Evolutionary conservation across 1,140 invertebrate species (phyloP).

Genomic region (Scaptomyza pallida): DNA sequence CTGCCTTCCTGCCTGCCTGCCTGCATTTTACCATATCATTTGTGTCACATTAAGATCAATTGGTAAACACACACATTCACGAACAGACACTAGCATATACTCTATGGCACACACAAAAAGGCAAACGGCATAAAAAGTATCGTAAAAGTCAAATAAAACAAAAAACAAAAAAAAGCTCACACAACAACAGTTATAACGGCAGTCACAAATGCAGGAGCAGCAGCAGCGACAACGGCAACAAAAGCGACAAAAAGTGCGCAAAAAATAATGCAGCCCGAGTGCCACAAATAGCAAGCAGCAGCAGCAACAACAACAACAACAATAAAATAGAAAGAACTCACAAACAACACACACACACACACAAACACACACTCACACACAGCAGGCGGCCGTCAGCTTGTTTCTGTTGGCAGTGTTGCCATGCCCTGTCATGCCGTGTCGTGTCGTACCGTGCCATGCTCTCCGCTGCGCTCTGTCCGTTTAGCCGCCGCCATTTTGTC

Average conservation of each 20-base stretch:
- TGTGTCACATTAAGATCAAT: constrained; percentile 84
- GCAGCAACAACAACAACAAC: constrained; percentile 23
- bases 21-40: constrained; percentile 82
- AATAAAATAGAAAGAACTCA: constrained; percentile 38
- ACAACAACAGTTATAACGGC: constrained; percentile 44
- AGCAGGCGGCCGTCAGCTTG: constrained; percentile 64
- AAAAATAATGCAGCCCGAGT: constrained; percentile 38
- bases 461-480: constrained; percentile 38
- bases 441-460: constrained; percentile 27
- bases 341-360: too few relatives aligned
- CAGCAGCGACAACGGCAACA: constrained; percentile 52
- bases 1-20: constrained; percentile 57
- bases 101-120: constrained; percentile 49
- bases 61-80: constrained; percentile 69
- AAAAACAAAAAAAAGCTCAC: constrained; percentile 30
- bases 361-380: too few relatives aligned
- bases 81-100: constrained; percentile 16
- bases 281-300: constrained; percentile 22
- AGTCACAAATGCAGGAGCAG: constrained; percentile 31
- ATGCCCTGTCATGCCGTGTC: constrained; percentile 17
- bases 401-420: constrained; percentile 69
- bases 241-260: constrained; percentile 77
- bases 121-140: constrained; percentile 77
- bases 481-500: constrained; percentile 54
- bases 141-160: constrained; percentile 66